Base-by-base conservation (phyloP, 2,113 vertebrate species). In the Fukomys damarensis region DNA sequence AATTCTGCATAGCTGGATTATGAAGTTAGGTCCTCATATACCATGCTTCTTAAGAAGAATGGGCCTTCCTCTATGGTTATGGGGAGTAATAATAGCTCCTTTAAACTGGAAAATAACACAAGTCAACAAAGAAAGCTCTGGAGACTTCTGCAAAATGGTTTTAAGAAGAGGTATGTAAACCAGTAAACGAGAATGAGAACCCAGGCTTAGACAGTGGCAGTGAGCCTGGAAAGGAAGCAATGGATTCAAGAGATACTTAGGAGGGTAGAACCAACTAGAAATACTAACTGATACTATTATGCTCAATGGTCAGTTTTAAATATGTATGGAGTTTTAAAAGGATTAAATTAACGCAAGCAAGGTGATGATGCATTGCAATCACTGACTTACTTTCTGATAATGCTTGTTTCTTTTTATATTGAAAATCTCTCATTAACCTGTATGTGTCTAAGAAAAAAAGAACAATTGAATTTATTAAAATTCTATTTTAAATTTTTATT, bases 31-130 rank as follows among this genome's bases (percentile, higher is more conserved):
- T 28, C n/a, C 59, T 91, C 1, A 2, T 9, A 58, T 49, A 35
- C 66, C 38, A 12, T 41, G 41, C 79, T 96, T 91, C 83, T 86
- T 79, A 95, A 74, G 52, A 94, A 97, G 12, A 10, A 59, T 41
- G 28, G 46, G 13, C 16, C 52, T 81, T 81, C 38, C 32, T 85
- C 70, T 85, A 38, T 74, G 13, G 9, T 22, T 16, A 65, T 38
- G 58, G 59, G 58, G 26, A 66, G 26, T 76, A 86, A 82, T 17
- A 65, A 32, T 24, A 86, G 58, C 54, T 76, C 65, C 58, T 61
- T 70, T 80, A 59, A 96, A 32, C 26, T 79, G 24, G 77, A 89
- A 19, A 77, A 49, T 86, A 56, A 26, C 58, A 68, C 30, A 86
- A 26, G 35, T 82, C 85, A 84, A 92, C 52, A 84, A 81, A 59